phyloP scores from a whole-genome alignment of 1,140 invertebrate species.

The Vanessa tameamea region DNA sequence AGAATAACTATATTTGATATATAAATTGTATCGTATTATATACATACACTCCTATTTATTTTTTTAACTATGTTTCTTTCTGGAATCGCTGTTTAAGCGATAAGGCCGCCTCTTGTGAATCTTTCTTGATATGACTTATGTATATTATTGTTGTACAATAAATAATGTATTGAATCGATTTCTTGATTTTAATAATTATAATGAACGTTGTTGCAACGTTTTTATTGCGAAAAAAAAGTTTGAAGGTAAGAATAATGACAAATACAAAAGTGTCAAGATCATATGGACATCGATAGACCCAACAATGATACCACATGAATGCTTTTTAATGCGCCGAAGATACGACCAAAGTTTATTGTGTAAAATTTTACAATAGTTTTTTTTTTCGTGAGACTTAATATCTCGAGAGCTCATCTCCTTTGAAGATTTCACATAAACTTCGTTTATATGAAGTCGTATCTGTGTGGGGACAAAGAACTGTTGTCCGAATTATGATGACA shows the following conservation, averaged over 20 bases:
- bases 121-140: too few relatives aligned
- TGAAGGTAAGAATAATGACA: slow-evolving; percentile 44
- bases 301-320: slow-evolving; percentile 75
- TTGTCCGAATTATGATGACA: slow-evolving; percentile 69
- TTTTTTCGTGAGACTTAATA: slow-evolving; percentile 67
- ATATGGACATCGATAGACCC: slow-evolving; percentile 56
- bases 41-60: too few relatives aligned
- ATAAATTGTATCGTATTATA: too few relatives aligned
- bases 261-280: slow-evolving; percentile 72
- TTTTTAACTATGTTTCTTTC: too few relatives aligned
- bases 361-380: slow-evolving; percentile 59
- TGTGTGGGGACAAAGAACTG: slow-evolving; percentile 65
- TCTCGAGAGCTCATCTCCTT: slow-evolving; percentile 71
- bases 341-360: slow-evolving; percentile 74
- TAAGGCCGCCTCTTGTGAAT: too few relatives aligned
- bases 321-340: slow-evolving; percentile 79
- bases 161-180: too few relatives aligned
- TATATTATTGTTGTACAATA: too few relatives aligned
- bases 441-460: slow-evolving; percentile 79
- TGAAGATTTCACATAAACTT: slow-evolving; percentile 75
- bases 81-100: too few relatives aligned
- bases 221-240: slow-evolving; percentile 23
- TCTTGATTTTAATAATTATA: neutral
- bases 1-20: too few relatives aligned
- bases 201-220: slow-evolving; percentile 8